phyloP scores from a whole-genome alignment of 2,888 invertebrate genomes.

The Drosophila diplacantha region DNA sequence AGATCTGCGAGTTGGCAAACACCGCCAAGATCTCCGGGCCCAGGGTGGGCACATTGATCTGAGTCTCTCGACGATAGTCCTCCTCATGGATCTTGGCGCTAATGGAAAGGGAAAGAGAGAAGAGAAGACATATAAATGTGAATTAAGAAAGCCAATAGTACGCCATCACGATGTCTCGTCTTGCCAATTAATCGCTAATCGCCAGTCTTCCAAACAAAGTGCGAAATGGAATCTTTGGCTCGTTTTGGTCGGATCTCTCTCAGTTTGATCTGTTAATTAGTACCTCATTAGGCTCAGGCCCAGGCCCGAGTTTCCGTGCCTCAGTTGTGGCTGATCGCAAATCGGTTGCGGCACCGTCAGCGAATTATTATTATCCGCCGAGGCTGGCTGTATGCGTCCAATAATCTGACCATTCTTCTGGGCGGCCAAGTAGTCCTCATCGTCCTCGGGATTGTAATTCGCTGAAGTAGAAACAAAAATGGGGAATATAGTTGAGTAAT shows the following conservation, averaged over 20 bases:
- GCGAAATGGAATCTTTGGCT: constrained; percentile 30
- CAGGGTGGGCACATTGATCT: constrained; percentile 77
- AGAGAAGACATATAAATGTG: not conserved
- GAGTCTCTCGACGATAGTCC: constrained; percentile 78
- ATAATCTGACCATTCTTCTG: constrained; percentile 73
- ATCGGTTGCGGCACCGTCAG: constrained; percentile 73
- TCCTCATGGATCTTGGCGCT: constrained; percentile 78
- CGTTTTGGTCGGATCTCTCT: constrained; percentile 5
- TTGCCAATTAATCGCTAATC: constrained; percentile 47
- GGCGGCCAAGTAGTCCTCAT: constrained; percentile 72
- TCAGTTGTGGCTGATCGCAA: constrained; percentile 73
- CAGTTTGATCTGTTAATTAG: constrained; percentile 55
- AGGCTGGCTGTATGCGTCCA: constrained; percentile 67
- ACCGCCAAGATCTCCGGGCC: constrained; percentile 78
- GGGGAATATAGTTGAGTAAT: not conserved
- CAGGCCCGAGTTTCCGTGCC: constrained; percentile 65
- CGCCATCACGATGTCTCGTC: constrained; percentile 28
- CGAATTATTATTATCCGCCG: constrained; percentile 73
- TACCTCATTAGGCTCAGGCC: constrained; percentile 67
- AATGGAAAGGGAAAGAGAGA: constrained; percentile 8
- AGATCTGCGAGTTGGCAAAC: constrained; percentile 78
- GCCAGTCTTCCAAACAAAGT: constrained; percentile 32
- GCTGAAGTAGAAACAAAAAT: constrained; percentile 54
- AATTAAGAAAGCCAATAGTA: constrained; percentile 31
- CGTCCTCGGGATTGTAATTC: constrained; percentile 78